phyloP scores from a whole-genome alignment of 2,113 vertebrate species.

The Caretta caretta region DNA sequence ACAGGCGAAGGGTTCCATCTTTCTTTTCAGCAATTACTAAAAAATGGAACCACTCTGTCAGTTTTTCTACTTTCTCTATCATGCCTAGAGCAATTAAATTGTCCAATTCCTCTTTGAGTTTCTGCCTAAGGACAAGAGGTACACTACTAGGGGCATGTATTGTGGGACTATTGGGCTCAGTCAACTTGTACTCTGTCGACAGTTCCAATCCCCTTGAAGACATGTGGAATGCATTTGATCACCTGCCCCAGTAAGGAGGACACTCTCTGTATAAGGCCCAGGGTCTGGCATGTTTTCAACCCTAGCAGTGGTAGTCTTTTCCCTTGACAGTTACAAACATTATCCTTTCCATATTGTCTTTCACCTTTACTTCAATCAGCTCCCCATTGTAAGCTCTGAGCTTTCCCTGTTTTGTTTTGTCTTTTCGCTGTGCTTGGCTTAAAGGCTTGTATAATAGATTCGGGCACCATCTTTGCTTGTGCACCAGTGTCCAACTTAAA shows the following conservation, averaged over 20 bases:
- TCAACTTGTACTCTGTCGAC: background rate
- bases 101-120: background rate
- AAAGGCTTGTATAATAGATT: background rate
- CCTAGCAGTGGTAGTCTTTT: background rate
- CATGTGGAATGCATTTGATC: background rate
- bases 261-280: background rate
- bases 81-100: background rate
- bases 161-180: background rate
- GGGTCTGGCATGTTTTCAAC: background rate
- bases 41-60: background rate
- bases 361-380: background rate
- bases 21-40: background rate
- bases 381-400: background rate
- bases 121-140: background rate
- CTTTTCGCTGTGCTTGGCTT: background rate
- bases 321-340: background rate
- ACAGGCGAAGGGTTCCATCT: background rate
- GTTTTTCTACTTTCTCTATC: background rate
- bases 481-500: background rate
- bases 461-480: background rate
- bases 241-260: background rate
- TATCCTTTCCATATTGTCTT: background rate
- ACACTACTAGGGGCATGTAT: background rate
- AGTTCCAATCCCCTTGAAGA: background rate
- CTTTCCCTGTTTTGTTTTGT: background rate